Evolutionary conservation across 2,113 vertebrate genomes (phyloP).

Genomic region (Ochotona curzoniae): DNA sequence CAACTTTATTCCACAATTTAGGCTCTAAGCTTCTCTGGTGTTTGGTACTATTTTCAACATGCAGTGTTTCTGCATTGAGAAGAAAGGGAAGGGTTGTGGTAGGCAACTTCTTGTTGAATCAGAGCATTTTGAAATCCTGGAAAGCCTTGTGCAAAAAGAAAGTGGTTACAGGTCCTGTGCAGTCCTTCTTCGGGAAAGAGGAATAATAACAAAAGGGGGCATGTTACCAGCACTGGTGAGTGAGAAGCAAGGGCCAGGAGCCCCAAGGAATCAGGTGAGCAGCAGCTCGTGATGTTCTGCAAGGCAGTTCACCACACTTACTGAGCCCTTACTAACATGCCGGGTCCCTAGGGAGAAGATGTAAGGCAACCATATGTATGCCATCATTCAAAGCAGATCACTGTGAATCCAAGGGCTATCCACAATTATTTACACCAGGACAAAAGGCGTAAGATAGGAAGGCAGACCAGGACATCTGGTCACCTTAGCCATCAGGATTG

Average conservation of each 20-base stretch:
- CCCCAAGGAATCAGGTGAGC: neutral
- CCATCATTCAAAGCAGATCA: neutral
- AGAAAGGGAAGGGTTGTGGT: neutral
- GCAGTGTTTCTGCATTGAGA: neutral
- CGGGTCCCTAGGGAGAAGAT: neutral
- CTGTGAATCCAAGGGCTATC: neutral
- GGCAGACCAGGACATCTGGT: neutral
- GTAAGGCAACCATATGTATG: neutral
- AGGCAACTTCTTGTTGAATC: neutral
- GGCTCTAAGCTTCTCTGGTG: neutral
- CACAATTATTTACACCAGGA: neutral
- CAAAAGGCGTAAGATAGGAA: neutral
- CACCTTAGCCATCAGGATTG: neutral
- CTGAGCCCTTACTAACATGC: neutral
- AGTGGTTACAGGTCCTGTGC: neutral
- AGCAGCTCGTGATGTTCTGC: neutral
- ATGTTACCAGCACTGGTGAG: neutral
- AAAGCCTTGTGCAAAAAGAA: constrained; percentile 48
- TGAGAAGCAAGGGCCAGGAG: neutral
- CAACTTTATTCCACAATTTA: neutral
- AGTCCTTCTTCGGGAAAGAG: constrained; percentile 4
- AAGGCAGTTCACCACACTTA: neutral
- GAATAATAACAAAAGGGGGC: neutral
- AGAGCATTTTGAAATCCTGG: constrained; percentile 56
- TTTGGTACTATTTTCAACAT: neutral